Evolutionary conservation across 2,888 invertebrate genomes (phyloP).

Genomic region (Campoletis raptor): DNA sequence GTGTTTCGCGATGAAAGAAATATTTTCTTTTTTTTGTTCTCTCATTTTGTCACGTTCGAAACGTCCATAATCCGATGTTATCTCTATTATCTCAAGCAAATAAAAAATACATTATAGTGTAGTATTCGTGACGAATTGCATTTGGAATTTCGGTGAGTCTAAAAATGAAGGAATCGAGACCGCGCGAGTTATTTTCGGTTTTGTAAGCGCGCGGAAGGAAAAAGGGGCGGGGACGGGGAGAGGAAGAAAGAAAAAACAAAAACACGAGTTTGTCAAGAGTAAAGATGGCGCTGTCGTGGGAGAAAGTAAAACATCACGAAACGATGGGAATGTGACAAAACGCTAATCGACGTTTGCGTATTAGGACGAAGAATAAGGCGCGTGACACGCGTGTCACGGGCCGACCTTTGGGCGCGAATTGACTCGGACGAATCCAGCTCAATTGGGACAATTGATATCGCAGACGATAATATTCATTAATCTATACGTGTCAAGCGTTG

Average conservation of each 20-base stretch:
- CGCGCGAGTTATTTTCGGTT: neutral
- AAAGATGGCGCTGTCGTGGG: neutral
- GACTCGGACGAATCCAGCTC: slow-evolving; percentile 47
- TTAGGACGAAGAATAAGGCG: neutral
- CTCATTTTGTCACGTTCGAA: neutral
- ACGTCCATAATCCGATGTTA: neutral
- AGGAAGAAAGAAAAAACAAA: neutral
- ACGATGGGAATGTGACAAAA: no score
- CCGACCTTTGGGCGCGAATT: slow-evolving; percentile 51
- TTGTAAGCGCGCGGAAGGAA: neutral
- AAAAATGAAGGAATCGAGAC: neutral
- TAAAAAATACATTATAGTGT: neutral
- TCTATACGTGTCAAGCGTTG: no score
- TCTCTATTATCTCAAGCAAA: neutral
- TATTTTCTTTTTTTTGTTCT: neutral
- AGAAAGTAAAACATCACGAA: neutral
- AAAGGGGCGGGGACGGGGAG: neutral
- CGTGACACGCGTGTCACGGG: neutral
- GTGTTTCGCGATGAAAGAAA: neutral
- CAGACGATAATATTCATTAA: slow-evolving; percentile 43
- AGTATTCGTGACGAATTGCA: neutral
- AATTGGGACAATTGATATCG: slow-evolving; percentile 63
- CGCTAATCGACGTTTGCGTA: neutral
- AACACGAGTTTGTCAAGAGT: neutral
- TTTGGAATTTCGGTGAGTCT: neutral